phyloP scores from a whole-genome alignment of 2,797 vertebrate species.

The Pteronotus mesoamericanus region DNA sequence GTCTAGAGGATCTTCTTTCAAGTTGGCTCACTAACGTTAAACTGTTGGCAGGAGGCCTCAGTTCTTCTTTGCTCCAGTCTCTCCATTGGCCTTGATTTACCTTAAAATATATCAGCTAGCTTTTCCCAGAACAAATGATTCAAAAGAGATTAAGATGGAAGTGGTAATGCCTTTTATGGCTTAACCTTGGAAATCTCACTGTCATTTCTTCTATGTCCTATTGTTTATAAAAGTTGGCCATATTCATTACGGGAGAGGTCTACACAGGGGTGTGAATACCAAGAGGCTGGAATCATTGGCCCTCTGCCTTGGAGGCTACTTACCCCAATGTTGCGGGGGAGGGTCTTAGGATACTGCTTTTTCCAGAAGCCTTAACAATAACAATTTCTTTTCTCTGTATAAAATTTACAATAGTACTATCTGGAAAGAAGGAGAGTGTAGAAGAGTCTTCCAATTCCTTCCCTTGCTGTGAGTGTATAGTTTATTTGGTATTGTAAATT shows the following conservation, averaged over 20 bases:
- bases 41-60: neutral
- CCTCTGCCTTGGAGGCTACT: neutral
- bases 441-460: neutral
- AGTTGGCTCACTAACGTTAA: neutral
- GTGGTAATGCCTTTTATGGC: neutral
- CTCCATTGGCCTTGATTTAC: neutral
- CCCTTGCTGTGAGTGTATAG: neutral
- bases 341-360: neutral
- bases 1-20: neutral
- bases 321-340: neutral
- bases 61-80: neutral
- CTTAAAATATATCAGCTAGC: neutral
- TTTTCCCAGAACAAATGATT: neutral
- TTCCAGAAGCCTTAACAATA: neutral
- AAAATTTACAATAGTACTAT: neutral
- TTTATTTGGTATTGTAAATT: neutral
- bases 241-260: neutral
- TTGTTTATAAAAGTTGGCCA: neutral
- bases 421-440: neutral
- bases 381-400: neutral
- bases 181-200: neutral
- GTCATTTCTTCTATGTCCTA: neutral
- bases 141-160: neutral
- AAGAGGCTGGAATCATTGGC: neutral
- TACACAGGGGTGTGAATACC: neutral